Percentiles rank a stretch among this genome's conserved stretches.
Conservation (phyloP, 1,140 invertebrate species). For the Eurosta solidaginis region DNA sequence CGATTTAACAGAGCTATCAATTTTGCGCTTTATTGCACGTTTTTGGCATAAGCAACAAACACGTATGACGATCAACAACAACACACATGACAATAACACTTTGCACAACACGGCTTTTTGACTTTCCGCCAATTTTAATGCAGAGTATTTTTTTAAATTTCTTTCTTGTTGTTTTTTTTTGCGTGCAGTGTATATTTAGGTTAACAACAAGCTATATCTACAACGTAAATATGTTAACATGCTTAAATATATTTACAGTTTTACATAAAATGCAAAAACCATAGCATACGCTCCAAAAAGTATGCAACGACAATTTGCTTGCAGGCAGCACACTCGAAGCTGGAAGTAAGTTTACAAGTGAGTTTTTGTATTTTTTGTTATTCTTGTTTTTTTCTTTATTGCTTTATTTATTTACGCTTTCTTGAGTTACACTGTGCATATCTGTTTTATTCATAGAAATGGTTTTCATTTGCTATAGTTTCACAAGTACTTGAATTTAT, state of each 20-base stretch:
- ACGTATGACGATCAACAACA: not conserved
- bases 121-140: not conserved
- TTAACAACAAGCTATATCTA: not conserved
- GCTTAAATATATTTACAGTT: not conserved
- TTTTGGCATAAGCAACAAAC: too few relatives aligned
- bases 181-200: slow-evolving; percentile 8
- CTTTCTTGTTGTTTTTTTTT: not conserved
- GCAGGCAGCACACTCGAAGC: not conserved
- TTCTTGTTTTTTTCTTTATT: not conserved
- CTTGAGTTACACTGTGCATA: not conserved
- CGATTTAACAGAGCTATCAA: too few relatives aligned
- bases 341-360: not conserved
- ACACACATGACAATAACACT: slow-evolving; percentile 18
- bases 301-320: slow-evolving; percentile 10
- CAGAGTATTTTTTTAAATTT: not conserved
- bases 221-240: not conserved
- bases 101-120: not conserved
- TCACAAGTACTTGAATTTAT: not conserved
- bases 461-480: not conserved
- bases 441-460: not conserved
- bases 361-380: not conserved
- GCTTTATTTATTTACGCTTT: not conserved
- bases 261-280: not conserved
- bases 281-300: not conserved
- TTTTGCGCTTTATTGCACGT: too few relatives aligned